Evolutionary conservation across 30 jellyfish, hydroid and myxozoan species (phyloP).

Genomic region (Cassiopea xamachana): DNA sequence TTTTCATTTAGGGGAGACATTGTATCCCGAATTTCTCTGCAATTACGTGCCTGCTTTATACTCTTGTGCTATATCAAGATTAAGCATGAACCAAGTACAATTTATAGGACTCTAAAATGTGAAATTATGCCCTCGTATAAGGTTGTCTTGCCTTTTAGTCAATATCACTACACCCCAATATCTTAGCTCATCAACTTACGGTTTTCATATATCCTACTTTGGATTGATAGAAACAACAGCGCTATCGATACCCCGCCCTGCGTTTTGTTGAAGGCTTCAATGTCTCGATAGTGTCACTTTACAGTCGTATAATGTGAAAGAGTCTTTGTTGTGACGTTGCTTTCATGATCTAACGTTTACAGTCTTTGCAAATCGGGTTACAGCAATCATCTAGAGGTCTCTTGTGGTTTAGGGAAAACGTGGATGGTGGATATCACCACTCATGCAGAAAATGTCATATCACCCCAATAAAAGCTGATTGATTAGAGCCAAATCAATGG

Average conservation of each 20-base stretch:
- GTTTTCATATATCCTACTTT: not conserved
- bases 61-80: too few species aligned
- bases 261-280: not conserved
- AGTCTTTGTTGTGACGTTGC: not conserved
- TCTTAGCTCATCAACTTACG: not conserved
- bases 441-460: not conserved
- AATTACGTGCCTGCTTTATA: too few species aligned
- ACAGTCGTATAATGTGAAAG: not conserved
- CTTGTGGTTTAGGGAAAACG: not conserved
- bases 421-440: not conserved
- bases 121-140: too few species aligned
- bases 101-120: too few species aligned
- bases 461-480: constrained; percentile 14
- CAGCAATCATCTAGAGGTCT: not conserved
- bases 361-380: constrained; percentile 1
- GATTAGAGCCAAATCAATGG: not conserved
- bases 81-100: too few species aligned
- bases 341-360: not conserved
- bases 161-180: not conserved
- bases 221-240: not conserved
- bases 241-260: not conserved
- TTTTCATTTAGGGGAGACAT: too few species aligned
- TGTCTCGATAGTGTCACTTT: not conserved
- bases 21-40: too few species aligned
- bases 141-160: not conserved